A percentile compares a stretch with the other conserved stretches of the same genome.
Evolutionary conservation across 2,888 invertebrate species (phyloP).

Genomic region (Byasa hedistus): DNA sequence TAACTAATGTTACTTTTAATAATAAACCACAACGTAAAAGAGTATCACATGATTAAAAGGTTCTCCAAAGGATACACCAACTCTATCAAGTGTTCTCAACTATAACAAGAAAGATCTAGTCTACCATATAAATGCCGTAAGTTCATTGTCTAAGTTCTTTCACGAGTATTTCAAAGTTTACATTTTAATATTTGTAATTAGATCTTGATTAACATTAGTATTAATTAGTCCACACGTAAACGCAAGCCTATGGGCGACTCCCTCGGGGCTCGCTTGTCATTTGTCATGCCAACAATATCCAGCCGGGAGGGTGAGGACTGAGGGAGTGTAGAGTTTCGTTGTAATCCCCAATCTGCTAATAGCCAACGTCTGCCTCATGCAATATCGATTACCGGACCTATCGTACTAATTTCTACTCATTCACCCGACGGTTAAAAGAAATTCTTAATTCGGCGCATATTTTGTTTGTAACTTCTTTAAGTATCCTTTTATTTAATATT

Average conservation of each 20-base stretch:
- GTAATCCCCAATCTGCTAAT: conserved; percentile 28
- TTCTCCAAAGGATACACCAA: too few relatives aligned
- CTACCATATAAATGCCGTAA: too few relatives aligned
- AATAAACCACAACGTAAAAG: too few relatives aligned
- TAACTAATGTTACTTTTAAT: too few relatives aligned
- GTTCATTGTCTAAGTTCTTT: neutral
- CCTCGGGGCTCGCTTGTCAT: conserved; percentile 10
- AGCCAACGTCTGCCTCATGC: conserved; percentile 8
- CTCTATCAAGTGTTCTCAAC: too few relatives aligned
- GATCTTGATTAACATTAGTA: neutral
- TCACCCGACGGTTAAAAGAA: neutral
- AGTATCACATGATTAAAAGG: too few relatives aligned
- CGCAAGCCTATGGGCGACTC: conserved; percentile 7
- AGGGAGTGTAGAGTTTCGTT: conserved; percentile 10
- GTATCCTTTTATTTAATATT: too few relatives aligned
- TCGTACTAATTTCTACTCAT: neutral
- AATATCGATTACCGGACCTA: conserved; percentile 19
- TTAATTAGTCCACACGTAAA: conserved; percentile 2
- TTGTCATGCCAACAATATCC: conserved; percentile 21
- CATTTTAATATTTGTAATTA: neutral
- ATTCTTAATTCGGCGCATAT: neutral
- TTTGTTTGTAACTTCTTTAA: neutral
- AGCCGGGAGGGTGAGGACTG: conserved; percentile 1
- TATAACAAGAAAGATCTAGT: too few relatives aligned
- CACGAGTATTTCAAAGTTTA: neutral